Percentiles rank a stretch among this genome's conserved stretches.
Conservation (phyloP, 2,113 vertebrate genomes). For the Thalassoma bifasciatum region DNA sequence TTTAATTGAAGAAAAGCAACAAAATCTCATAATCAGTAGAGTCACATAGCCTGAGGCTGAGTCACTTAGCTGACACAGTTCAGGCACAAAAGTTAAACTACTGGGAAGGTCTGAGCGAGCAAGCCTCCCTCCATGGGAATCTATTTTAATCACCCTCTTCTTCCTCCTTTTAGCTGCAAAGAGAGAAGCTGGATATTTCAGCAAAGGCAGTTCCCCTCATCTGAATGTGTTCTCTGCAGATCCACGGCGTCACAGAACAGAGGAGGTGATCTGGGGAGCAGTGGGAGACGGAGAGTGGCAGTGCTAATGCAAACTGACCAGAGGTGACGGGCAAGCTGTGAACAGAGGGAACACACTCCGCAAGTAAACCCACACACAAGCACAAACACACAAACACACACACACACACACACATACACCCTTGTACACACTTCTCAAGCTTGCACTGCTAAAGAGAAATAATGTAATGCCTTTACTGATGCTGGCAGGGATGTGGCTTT, state of each 20-base stretch:
- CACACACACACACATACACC: conserved; percentile 1
- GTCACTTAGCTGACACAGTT: conserved; percentile 34
- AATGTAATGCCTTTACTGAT: conserved; percentile 44
- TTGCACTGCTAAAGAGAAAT: conserved; percentile 25
- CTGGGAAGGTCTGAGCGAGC: conserved; percentile 1
- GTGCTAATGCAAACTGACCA: conserved; percentile 70
- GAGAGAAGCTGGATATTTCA: conserved; percentile 19
- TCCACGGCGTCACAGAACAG: conserved; percentile 34
- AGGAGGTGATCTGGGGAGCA: conserved; percentile 57
- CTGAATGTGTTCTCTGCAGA: conserved; percentile 39
- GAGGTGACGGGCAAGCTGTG: conserved; percentile 68
- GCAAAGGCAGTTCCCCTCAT: conserved; percentile 33
- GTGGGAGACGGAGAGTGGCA: conserved; percentile 51
- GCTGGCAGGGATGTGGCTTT: conserved; percentile 52
- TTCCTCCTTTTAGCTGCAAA: conserved; percentile 14
- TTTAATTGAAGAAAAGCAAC: neutral
- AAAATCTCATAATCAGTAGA: conserved; percentile 12
- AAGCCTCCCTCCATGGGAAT: neutral
- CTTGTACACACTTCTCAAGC: conserved; percentile 26
- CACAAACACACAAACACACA: conserved; percentile 7
- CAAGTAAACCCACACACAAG: conserved; percentile 36
- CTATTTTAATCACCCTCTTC: conserved; percentile 26
- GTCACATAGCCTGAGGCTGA: conserved; percentile 19
- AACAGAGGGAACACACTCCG: conserved; percentile 56
- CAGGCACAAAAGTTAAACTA: conserved; percentile 3